Evolutionary conservation across 2,888 invertebrate genomes (phyloP).

Genomic region (Hydrotaea cyrtoneurina): DNA sequence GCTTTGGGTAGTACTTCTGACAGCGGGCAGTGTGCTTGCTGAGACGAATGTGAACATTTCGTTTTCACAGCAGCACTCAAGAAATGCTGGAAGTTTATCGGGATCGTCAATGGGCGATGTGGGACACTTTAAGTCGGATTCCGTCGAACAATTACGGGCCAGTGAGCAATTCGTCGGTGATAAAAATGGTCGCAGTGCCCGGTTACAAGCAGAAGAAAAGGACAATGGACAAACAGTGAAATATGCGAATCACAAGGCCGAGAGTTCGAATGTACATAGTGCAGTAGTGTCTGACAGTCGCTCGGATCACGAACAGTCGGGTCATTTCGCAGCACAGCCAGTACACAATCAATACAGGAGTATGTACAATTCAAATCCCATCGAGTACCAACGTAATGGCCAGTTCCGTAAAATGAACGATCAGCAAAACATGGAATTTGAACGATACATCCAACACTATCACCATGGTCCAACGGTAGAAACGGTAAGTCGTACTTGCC

Average conservation of each 20-base stretch:
- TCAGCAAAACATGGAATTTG: constrained; percentile 78
- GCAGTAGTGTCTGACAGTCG: constrained; percentile 34
- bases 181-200: constrained; percentile 70
- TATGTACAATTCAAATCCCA: constrained; percentile 59
- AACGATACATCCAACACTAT: constrained; percentile 78
- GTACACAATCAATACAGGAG: constrained; percentile 16
- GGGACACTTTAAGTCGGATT: constrained; percentile 30
- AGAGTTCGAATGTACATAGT: constrained; percentile 1
- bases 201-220: constrained; percentile 55
- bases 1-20: constrained; percentile 71
- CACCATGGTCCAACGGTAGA: constrained; percentile 79
- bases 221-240: constrained; percentile 10
- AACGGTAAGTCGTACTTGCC: constrained; percentile 72
- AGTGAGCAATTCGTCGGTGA: constrained; percentile 45
- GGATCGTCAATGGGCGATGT: constrained; percentile 16
- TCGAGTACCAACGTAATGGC: constrained; percentile 64
- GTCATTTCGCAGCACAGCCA: constrained; percentile 19
- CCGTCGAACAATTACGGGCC: constrained; percentile 20
- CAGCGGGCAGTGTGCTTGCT: constrained; percentile 71
- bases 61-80: constrained; percentile 73
- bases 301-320: constrained; percentile 64
- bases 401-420: constrained; percentile 74
- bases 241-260: constrained; percentile 30
- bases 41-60: constrained; percentile 77
- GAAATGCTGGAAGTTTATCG: constrained; percentile 82